These are phyloP conservation scores for Echinops telfairi DNA, from an alignment of 2,113 vertebrate genomes.

Conservation along the genomic window DNA sequence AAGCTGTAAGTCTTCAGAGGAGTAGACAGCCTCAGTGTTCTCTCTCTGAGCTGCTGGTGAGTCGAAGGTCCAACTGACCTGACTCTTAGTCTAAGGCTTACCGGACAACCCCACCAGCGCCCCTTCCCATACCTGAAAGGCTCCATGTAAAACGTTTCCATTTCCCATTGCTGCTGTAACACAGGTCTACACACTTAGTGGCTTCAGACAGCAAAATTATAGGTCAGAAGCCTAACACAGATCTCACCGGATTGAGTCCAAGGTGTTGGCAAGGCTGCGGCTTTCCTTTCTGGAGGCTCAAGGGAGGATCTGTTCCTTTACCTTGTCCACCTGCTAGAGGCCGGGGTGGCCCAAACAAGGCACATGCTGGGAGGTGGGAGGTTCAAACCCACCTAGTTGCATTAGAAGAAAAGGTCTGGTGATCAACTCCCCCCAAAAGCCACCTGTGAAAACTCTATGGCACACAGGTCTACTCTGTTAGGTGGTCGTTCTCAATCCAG, in stretches of 20 bases:
- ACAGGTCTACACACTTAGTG: neutral
- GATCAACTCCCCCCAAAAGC: neutral
- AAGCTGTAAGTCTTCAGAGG: too few species aligned
- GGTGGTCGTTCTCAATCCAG: neutral
- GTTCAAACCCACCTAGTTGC: neutral
- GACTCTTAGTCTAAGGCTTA: too few species aligned
- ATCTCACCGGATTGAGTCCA: neutral
- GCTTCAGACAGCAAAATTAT: neutral
- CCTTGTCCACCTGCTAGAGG: conserved; percentile 1
- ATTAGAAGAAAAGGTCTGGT: neutral
- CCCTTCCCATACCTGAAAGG: too few species aligned
- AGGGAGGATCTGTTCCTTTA: neutral
- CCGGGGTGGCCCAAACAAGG: neutral
- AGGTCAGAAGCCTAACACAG: neutral
- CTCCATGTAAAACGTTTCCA: too few species aligned
- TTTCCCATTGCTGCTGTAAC: neutral
- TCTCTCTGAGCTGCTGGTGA: too few species aligned
- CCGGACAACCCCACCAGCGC: too few species aligned
- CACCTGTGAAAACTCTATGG: neutral
- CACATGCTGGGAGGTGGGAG: neutral
- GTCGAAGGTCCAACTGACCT: too few species aligned
- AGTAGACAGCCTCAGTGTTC: too few species aligned
- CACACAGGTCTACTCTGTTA: neutral
- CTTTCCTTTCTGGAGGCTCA: neutral
- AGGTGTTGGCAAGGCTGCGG: neutral